Base-by-base conservation (phyloP, 2,888 invertebrate genomes). In the Orthosia cruda region DNA sequence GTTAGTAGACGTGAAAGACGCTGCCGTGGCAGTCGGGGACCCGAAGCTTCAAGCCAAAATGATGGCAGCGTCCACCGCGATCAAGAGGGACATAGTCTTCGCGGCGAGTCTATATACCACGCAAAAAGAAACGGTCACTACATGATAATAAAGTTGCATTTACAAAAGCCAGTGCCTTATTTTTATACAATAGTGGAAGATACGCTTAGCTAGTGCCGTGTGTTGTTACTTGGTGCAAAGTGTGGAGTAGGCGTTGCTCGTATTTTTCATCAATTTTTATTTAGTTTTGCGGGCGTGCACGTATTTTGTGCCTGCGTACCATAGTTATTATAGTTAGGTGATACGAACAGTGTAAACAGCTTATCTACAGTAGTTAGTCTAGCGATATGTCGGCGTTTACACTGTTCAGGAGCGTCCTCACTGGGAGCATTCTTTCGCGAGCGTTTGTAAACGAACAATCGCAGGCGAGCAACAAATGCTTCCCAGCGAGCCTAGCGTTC, bases 41-140 rank as follows among this genome's bases (percentile, higher is more conserved):
- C 98, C 99, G 0, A 98, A 98, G 16, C 97, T 99, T 4, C 98
- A 98, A 90, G 98, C 98, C 80, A 99, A 99, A 97, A 99, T 99
- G 99, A 98, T 99, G 93, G 99, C 99, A 92, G 99, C 99, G 0
- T 99, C 99, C 0, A 97, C 98, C 4, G 98, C 98, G 59, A 99
- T 99, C 83, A 99, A 99, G 93, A 97, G 99, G 76, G 99, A 99
- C 93, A 99, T 99, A 89, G 99, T 99, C 0, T 99, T 99, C 93
- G 99, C 99, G 32, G 99, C 99, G 49, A 99, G 99, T 94, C 97
- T 99, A 61, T 99, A 99, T 91, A 99, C 99, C 5, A 95, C 96
- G 1, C 94, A 94, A 62, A 94, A 94, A 82, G 96, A 96, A 71
- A 89, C 92, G 73, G 88, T 93, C 50, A 77, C 85, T 32, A 84